phyloP scores from a whole-genome alignment of 2,113 vertebrate species.

The Choloepus hoffmanni region DNA sequence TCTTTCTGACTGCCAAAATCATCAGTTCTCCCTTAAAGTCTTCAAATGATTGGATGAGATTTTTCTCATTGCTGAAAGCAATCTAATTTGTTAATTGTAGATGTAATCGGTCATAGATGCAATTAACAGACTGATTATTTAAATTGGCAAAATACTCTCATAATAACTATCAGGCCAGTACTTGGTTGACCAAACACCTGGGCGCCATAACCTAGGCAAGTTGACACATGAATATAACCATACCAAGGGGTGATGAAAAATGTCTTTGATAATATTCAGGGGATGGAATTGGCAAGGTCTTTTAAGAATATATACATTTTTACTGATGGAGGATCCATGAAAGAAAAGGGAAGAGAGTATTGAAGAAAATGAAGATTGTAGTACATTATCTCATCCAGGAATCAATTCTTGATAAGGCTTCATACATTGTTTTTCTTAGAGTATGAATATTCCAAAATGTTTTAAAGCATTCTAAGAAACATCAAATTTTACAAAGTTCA shows the following conservation, averaged over 20 bases:
- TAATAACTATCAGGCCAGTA: too few relatives aligned
- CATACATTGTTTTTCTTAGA: conserved; percentile 20
- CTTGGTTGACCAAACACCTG: too few relatives aligned
- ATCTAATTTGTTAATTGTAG: too few relatives aligned
- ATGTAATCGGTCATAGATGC: too few relatives aligned
- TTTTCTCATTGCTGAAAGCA: too few relatives aligned
- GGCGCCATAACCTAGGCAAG: too few relatives aligned
- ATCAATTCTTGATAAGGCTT: conserved; percentile 8
- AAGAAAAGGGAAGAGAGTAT: background rate
- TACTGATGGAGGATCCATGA: background rate
- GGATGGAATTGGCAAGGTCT: background rate
- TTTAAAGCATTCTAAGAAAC: conserved; percentile 12
- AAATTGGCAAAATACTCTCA: too few relatives aligned
- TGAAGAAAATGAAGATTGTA: background rate
- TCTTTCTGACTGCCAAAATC: too few relatives aligned
- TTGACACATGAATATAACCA: too few relatives aligned
- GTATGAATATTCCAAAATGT: conserved; percentile 40
- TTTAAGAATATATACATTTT: background rate
- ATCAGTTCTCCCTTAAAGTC: too few relatives aligned
- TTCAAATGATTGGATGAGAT: too few relatives aligned
- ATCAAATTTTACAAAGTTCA: conserved; percentile 13
- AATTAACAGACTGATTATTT: too few relatives aligned
- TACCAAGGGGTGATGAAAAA: background rate
- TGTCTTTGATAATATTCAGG: background rate
- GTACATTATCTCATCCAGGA: background rate